Conservation (phyloP, 2,113 vertebrate species). For the Odontesthes bonariensis region DNA sequence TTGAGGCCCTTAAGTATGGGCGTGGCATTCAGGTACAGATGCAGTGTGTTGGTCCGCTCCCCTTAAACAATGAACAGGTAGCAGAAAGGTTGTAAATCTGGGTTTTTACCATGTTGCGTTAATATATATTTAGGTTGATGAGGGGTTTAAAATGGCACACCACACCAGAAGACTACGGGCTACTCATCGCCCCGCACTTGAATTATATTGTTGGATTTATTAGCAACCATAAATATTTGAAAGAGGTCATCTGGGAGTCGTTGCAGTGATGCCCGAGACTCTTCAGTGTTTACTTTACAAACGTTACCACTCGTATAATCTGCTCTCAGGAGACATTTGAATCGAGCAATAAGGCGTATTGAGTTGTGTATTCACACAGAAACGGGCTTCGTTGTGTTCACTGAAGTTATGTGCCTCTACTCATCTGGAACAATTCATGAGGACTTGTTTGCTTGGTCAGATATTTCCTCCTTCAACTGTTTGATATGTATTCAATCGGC, state of each 20-base stretch:
- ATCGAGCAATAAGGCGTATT: slow-evolving; percentile 7
- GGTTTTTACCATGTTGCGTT: slow-evolving; percentile 1
- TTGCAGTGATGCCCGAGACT: slow-evolving; percentile 50
- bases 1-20: not conserved
- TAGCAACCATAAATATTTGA: slow-evolving; percentile 65
- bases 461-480: too few species aligned
- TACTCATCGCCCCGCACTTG: slow-evolving; percentile 3
- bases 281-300: slow-evolving; percentile 65
- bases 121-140: slow-evolving; percentile 17
- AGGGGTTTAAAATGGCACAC: slow-evolving; percentile 20
- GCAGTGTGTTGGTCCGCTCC: not conserved
- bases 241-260: slow-evolving; percentile 52
- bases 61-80: not conserved
- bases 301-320: slow-evolving; percentile 31
- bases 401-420: too few species aligned
- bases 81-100: slow-evolving; percentile 15
- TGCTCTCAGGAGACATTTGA: slow-evolving; percentile 19
- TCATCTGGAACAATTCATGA: too few species aligned
- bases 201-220: slow-evolving; percentile 62
- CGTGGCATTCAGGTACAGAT: slow-evolving; percentile 14
- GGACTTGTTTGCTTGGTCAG: too few species aligned
- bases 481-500: too few species aligned
- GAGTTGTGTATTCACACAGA: slow-evolving; percentile 8
- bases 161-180: slow-evolving; percentile 25
- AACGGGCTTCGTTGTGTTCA: not conserved